Percentiles rank a stretch among this genome's conserved stretches.
Evolutionary conservation across 2,888 invertebrate genomes (phyloP).

Genomic region (Thymelicus sylvestris): DNA sequence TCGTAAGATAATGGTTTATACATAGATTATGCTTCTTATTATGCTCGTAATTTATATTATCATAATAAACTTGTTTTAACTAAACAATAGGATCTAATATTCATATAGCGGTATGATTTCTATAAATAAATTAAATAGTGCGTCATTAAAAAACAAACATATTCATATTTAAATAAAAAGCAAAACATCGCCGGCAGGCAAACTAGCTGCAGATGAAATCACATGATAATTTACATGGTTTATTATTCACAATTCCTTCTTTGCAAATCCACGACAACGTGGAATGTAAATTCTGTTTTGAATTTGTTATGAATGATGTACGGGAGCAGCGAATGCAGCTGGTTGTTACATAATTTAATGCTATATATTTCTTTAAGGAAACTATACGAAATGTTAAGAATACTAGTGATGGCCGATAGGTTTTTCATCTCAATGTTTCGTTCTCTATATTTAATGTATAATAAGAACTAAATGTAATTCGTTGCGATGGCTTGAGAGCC

Average conservation of each 20-base stretch:
- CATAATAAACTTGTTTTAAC: no score
- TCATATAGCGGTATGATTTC: no score
- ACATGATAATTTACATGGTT: conserved; percentile 2
- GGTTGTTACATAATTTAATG: conserved; percentile 31
- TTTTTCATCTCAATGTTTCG: not conserved
- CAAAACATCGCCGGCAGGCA: not conserved
- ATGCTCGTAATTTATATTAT: no score
- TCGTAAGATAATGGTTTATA: no score
- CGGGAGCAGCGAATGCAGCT: conserved; percentile 31
- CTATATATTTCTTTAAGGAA: conserved; percentile 23
- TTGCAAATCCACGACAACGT: conserved; percentile 25
- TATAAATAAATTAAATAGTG: not conserved
- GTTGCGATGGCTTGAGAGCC: no score
- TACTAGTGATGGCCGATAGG: not conserved
- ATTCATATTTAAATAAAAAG: no score
- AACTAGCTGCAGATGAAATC: conserved; percentile 1
- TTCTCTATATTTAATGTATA: no score
- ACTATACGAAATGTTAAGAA: not conserved
- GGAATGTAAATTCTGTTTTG: conserved; percentile 30
- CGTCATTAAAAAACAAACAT: not conserved
- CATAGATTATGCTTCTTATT: no score
- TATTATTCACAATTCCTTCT: conserved; percentile 25
- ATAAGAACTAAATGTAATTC: no score
- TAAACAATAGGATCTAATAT: no score
- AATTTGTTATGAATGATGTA: conserved; percentile 32